A percentile compares a stretch with the other conserved stretches of the same genome.
Conservation (phyloP, 2,113 vertebrate species). For the Zapornia atra region DNA sequence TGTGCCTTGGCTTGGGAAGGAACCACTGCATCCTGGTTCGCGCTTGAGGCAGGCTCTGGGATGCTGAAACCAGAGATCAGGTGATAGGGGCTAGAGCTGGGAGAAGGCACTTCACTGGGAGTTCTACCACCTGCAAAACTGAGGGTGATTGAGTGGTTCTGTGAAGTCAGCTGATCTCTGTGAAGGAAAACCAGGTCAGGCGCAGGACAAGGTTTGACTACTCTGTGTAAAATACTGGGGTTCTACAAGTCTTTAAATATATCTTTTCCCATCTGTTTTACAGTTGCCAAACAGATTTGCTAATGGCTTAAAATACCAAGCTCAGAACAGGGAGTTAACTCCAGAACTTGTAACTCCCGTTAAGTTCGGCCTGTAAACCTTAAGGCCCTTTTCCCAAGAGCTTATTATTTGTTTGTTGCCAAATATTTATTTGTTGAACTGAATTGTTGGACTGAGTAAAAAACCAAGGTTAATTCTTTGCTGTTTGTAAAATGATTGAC, state of each 20-base stretch:
- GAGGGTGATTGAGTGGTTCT: background rate
- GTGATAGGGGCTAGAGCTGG: background rate
- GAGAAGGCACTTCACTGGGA: background rate
- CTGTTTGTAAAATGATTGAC: background rate
- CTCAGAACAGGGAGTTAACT: background rate
- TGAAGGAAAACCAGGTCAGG: background rate
- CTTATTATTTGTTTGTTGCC: background rate
- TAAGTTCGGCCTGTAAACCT: background rate
- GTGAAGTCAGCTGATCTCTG: background rate
- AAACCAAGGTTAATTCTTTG: background rate
- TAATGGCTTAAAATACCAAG: background rate
- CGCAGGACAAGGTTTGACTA: background rate
- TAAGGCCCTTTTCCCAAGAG: background rate
- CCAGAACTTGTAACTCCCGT: background rate
- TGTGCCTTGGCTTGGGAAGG: background rate
- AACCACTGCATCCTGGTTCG: accelerated
- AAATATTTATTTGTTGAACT: background rate
- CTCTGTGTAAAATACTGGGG: background rate
- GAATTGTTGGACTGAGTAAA: background rate
- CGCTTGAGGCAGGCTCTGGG: background rate
- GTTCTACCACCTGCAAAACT: background rate
- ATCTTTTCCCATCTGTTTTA: background rate
- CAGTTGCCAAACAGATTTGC: background rate
- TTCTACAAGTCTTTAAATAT: background rate
- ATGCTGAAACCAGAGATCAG: background rate